These are phyloP conservation scores for Andrena bicolor DNA, from an alignment of 2,888 invertebrate genomes.

Conservation along the genomic window DNA sequence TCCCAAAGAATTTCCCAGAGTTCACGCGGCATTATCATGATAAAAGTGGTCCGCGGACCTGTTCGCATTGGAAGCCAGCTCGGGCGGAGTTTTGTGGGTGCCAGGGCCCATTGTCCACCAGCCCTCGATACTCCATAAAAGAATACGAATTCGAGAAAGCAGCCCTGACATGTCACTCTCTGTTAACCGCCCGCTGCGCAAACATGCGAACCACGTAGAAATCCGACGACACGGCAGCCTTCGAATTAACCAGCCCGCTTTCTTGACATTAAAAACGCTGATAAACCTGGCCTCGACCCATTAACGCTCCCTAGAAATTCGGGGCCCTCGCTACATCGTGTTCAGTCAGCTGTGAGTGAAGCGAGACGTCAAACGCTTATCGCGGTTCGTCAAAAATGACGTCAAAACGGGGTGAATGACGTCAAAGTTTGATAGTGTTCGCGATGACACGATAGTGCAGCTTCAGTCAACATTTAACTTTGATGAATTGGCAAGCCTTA, in stretches of 20 bases:
- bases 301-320: not conserved
- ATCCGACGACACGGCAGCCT: slow-evolving; percentile 23
- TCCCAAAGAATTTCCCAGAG: slow-evolving; percentile 36
- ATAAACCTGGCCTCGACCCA: slow-evolving; percentile 18
- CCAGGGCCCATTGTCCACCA: slow-evolving; percentile 26
- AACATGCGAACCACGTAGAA: slow-evolving; percentile 62
- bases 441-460: too few relatives aligned
- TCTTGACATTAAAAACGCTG: not conserved
- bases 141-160: slow-evolving; percentile 71
- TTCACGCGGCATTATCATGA: slow-evolving; percentile 63
- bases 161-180: slow-evolving; percentile 66
- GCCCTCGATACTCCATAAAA: slow-evolving; percentile 56
- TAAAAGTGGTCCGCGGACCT: slow-evolving; percentile 57
- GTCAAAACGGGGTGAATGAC: not conserved
- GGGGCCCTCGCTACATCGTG: not conserved
- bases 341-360: not conserved
- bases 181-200: slow-evolving; percentile 72
- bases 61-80: slow-evolving; percentile 35
- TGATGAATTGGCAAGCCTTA: too few relatives aligned
- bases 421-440: too few relatives aligned
- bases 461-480: too few relatives aligned
- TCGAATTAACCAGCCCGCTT: not conserved
- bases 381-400: not conserved
- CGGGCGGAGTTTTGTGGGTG: not conserved
- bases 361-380: not conserved